phyloP scores from a whole-genome alignment of 2,888 invertebrate species.

The Thecophora atra region DNA sequence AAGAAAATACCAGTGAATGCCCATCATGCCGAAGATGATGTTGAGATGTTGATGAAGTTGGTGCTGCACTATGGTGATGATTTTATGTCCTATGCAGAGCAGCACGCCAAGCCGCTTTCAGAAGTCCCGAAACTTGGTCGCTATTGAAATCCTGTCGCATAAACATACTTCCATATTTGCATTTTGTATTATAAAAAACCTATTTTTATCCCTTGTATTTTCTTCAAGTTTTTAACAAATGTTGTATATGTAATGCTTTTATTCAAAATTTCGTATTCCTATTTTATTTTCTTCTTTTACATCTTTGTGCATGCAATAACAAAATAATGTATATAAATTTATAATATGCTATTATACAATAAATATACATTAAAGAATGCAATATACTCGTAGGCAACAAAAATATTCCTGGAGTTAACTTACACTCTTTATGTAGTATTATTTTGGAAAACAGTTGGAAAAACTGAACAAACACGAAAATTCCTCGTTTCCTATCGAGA shows the following conservation, averaged over 20 bases:
- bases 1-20: constrained; percentile 64
- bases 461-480: too few relatives aligned
- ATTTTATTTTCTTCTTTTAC: too few relatives aligned
- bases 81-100: constrained; percentile 69
- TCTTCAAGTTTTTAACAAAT: neutral
- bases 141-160: constrained; percentile 6
- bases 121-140: constrained; percentile 43
- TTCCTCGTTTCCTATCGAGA: too few relatives aligned
- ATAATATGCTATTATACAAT: too few relatives aligned
- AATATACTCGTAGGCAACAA: too few relatives aligned
- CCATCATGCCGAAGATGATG: constrained; percentile 78
- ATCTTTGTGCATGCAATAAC: too few relatives aligned
- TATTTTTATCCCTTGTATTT: neutral
- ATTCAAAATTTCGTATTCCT: too few relatives aligned
- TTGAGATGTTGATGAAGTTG: constrained; percentile 72
- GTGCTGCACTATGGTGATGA: constrained; percentile 69
- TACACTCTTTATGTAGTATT: too few relatives aligned
- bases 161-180: neutral
- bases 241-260: neutral
- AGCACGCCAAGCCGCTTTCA: constrained; percentile 54
- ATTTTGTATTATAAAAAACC: neutral
- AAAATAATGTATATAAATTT: too few relatives aligned
- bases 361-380: too few relatives aligned
- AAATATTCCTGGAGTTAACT: too few relatives aligned
- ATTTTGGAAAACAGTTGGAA: too few relatives aligned